Conservation (phyloP, 1,140 invertebrate genomes). For the Glossosoma conforme region DNA sequence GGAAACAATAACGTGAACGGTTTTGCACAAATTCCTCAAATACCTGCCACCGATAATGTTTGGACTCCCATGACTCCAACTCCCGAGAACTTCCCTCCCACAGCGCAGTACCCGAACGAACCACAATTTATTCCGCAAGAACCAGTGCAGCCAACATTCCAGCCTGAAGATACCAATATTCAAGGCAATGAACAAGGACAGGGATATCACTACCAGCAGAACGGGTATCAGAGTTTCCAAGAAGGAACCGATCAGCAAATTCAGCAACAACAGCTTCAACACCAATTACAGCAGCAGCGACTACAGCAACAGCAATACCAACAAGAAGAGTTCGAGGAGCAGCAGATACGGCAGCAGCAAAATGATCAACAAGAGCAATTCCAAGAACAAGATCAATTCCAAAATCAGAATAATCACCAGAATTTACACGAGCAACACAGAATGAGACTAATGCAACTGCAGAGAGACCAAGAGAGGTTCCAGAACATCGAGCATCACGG, state of each 20-base stretch:
- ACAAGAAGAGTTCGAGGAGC: conserved; percentile 41
- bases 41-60: conserved; percentile 14
- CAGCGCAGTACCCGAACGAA: background rate
- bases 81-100: conserved; percentile 7
- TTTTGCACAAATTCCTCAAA: conserved; percentile 7
- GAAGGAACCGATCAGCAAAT: conserved; percentile 35
- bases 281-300: conserved; percentile 20
- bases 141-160: conserved; percentile 10
- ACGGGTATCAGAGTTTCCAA: conserved; percentile 21
- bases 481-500: background rate
- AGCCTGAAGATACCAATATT: conserved; percentile 6
- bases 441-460: background rate
- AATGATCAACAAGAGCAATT: conserved; percentile 16
- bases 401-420: conserved; percentile 6
- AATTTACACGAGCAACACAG: background rate
- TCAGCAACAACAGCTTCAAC: conserved; percentile 12
- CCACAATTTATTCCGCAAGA: conserved; percentile 1
- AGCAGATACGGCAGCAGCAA: conserved; percentile 41
- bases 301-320: conserved; percentile 33
- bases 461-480: background rate
- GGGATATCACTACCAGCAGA: conserved; percentile 25
- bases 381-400: conserved; percentile 7
- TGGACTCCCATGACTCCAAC: conserved; percentile 25
- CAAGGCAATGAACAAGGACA: conserved; percentile 15
- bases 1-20: conserved; percentile 1